Evolutionary conservation across 2,113 vertebrate genomes (phyloP).

Genomic region (Orcinus orca): DNA sequence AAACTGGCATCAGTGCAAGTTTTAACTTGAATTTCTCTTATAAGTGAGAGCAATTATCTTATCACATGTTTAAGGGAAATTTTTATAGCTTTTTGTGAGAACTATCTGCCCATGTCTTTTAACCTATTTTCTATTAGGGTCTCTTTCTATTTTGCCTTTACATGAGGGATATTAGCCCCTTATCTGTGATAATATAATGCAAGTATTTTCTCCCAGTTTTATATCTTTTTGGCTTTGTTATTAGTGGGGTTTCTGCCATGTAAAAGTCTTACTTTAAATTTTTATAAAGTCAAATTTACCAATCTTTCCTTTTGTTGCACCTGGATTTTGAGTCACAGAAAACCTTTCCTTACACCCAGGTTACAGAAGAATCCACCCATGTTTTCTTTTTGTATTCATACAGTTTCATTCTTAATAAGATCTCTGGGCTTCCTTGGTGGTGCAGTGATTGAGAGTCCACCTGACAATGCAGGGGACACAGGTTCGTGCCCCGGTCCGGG

Average conservation of each 20-base stretch:
- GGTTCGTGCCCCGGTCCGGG: too few species aligned
- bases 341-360: background rate
- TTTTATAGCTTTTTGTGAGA: background rate
- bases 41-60: background rate
- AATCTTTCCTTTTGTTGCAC: background rate
- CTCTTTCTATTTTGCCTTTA: background rate
- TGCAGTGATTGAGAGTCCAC: too few species aligned
- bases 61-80: background rate
- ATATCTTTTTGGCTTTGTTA: too few species aligned
- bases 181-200: too few species aligned
- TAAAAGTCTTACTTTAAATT: too few species aligned
- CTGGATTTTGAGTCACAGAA: background rate
- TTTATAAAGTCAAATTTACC: background rate
- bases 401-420: background rate
- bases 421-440: background rate
- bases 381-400: background rate
- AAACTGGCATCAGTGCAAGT: background rate
- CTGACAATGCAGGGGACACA: too few species aligned
- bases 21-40: conserved; percentile 3
- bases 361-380: background rate
- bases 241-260: too few species aligned
- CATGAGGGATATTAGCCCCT: background rate
- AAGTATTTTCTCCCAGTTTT: too few species aligned
- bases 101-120: background rate
- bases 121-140: background rate